Evolutionary conservation across 2,888 invertebrate species (phyloP).

Genomic region (Lepetodrilus schrolli): DNA sequence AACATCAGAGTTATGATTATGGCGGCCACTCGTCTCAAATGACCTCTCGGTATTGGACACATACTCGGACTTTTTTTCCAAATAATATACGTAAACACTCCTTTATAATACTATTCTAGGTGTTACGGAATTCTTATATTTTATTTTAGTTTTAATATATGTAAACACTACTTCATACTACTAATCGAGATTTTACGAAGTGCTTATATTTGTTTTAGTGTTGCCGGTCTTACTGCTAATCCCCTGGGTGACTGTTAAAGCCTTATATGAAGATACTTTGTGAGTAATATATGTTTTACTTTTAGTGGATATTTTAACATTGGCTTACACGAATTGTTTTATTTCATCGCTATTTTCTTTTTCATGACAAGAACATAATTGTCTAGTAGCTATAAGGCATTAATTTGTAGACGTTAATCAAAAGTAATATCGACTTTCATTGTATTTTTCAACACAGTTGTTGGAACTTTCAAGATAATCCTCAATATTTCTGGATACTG

Average conservation of each 20-base stretch:
- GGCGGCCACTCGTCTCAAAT: too few species aligned
- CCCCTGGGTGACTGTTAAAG: constrained; percentile 80
- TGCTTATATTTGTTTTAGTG: too few species aligned
- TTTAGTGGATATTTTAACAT: not conserved
- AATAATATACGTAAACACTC: too few species aligned
- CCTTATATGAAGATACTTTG: constrained; percentile 78
- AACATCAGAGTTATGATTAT: too few species aligned
- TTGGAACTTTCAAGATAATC: constrained; percentile 42
- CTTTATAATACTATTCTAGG: too few species aligned
- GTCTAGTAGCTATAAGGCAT: not conserved
- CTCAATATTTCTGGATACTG: constrained; percentile 43
- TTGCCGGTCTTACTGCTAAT: constrained; percentile 79
- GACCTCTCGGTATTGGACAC: too few species aligned
- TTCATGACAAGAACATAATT: not conserved
- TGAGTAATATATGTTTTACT: constrained; percentile 52
- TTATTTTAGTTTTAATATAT: not conserved
- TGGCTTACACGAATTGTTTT: not conserved
- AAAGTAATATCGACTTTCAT: not conserved
- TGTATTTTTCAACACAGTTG: too few species aligned
- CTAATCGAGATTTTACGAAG: not conserved
- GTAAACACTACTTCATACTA: not conserved
- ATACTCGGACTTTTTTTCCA: too few species aligned
- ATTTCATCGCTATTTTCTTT: not conserved
- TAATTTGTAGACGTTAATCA: not conserved
- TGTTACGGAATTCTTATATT: too few species aligned